Percentiles rank a stretch among this genome's conserved stretches.
These are phyloP conservation scores for Nephrotoma guestfalica DNA, from an alignment of 2,888 invertebrate genomes.

Conservation along the genomic window DNA sequence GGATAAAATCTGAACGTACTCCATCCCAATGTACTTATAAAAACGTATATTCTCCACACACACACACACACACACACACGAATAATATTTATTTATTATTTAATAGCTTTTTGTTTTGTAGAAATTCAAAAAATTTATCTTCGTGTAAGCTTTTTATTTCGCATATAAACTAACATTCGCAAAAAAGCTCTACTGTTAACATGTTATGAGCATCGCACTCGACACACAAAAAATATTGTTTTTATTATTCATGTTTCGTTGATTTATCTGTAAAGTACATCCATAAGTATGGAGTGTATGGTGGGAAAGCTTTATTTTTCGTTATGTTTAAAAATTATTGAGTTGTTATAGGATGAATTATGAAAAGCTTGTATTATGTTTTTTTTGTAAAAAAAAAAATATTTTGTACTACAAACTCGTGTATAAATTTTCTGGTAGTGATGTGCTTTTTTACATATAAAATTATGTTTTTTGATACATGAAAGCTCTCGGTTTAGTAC, in stretches of 20 bases:
- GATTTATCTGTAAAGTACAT: background rate
- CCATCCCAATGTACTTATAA: too few relatives aligned
- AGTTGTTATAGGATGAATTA: background rate
- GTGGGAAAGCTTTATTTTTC: background rate
- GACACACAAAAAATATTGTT: background rate
- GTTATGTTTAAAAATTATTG: background rate
- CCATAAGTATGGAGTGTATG: background rate
- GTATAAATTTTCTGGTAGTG: too few relatives aligned
- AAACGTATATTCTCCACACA: too few relatives aligned
- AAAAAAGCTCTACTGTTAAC: background rate
- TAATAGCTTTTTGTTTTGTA: background rate
- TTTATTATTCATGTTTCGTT: background rate
- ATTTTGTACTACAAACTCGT: too few relatives aligned
- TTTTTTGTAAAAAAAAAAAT: too few relatives aligned
- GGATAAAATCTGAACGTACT: background rate
- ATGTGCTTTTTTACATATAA: too few relatives aligned
- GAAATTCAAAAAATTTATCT: background rate
- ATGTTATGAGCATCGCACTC: background rate
- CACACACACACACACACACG: background rate
- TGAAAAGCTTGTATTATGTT: background rate
- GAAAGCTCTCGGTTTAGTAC: too few relatives aligned
- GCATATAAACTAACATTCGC: background rate
- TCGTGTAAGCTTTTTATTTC: background rate
- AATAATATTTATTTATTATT: background rate
- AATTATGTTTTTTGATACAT: too few relatives aligned